Evolutionary conservation across 2,113 vertebrate genomes (phyloP).

Genomic region (Trichechus manatus): DNA sequence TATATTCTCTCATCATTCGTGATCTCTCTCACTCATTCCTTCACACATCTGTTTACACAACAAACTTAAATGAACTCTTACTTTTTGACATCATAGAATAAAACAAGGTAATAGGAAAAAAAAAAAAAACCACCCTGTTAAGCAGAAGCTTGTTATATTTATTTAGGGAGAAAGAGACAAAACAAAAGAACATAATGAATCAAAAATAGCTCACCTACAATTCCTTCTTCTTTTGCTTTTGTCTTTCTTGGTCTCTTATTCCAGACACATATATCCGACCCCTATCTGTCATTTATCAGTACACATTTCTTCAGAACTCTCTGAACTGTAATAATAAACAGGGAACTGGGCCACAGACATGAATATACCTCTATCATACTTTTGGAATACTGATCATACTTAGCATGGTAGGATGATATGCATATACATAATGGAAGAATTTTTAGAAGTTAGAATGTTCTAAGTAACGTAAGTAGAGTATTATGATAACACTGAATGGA

Average conservation of each 20-base stretch:
- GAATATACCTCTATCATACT: neutral
- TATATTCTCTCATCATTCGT: neutral
- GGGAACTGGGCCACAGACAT: neutral
- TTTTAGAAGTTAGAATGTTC: neutral
- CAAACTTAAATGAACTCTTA: neutral
- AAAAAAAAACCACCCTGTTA: conserved; percentile 54
- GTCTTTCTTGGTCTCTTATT: neutral
- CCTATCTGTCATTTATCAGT: neutral
- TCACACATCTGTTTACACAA: neutral
- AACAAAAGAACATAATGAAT: neutral
- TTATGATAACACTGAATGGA: neutral
- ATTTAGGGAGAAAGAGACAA: neutral
- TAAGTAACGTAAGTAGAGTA: neutral
- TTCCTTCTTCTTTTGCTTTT: neutral
- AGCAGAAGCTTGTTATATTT: conserved; percentile 47
- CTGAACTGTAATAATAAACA: neutral
- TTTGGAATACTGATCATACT: neutral
- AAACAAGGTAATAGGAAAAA: neutral
- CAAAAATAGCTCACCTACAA: neutral
- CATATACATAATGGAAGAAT: neutral
- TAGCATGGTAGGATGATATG: neutral
- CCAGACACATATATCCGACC: neutral
- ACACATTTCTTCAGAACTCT: neutral
- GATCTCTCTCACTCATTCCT: neutral
- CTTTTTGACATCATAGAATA: neutral